Base-by-base conservation (phyloP, 2,113 vertebrate genomes). In the Pelodiscus sinensis region DNA sequence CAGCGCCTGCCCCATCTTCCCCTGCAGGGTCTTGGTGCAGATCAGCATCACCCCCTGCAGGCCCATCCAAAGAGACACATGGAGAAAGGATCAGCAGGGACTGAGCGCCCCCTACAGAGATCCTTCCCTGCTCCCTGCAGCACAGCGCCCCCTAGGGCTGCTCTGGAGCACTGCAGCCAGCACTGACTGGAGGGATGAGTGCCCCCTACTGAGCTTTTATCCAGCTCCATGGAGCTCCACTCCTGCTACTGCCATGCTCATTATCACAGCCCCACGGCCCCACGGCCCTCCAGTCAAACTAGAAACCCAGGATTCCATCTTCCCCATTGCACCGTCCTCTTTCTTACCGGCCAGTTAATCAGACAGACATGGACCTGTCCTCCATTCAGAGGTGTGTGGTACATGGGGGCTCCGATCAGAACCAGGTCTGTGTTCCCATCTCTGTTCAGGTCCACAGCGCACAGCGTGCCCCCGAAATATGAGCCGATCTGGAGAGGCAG, bases 1-100 rank as follows among this genome's bases (percentile, higher is more conserved):
- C 89, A 97, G 94, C 7, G 86, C 82, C 35, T 98, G 96, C 15
- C 97, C 97, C 1, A 50, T 84, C 54, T 96, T 87, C 27, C 89
- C 96, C 79, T 1, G 56, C 87, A 98, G 96, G 25, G 24, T 19
- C 29, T 11, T 27, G 24, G 27, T 55, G 50, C 96, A 97, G 6
- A 18, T 56, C 96, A 97, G 94, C 8, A 0, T 24, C 11, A 16
- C 24, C 4, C 10, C 13, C 96, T 97, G 92, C 4, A 38, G 29
- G 44, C 14, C 15, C 31, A 65, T 31, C 2, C 27, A 68, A 65
- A 15, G 60, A 65, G 44, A 44, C 44, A 44, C 44, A 44, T 44
- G 44, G 15, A 31, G 31, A n/a, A 58, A 35, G 65, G 31, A 68
- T 68, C 31, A 68, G 31, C 31, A 19, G 31, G 19, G 15, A n/a